Conservation (phyloP, 2,888 invertebrate species). For the Lutraria lutraria region DNA sequence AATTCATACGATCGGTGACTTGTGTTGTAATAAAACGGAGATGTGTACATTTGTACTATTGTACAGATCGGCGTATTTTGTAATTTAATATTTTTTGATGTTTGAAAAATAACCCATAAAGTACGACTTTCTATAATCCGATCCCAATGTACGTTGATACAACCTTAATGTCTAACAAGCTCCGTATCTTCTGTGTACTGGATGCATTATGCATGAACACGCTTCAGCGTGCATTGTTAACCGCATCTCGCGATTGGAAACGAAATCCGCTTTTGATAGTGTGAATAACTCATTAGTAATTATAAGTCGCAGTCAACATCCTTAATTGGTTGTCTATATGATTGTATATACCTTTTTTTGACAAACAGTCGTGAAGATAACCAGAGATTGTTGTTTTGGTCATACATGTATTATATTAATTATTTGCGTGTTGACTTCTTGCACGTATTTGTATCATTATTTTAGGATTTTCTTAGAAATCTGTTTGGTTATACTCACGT, state of each 20-base stretch:
- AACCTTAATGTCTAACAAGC: not conserved
- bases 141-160: no score
- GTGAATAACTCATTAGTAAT: not conserved
- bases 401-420: not conserved
- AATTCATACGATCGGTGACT: not conserved
- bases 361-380: not conserved
- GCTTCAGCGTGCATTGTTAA: not conserved
- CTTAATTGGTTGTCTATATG: not conserved
- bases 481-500: no score
- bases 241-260: not conserved
- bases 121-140: no score
- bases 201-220: constrained; percentile 41
- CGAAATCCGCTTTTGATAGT: not conserved
- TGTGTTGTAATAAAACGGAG: not conserved
- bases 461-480: no score
- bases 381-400: not conserved
- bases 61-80: not conserved
- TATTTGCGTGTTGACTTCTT: no score
- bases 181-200: not conserved
- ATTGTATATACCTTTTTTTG: not conserved
- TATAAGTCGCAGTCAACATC: not conserved
- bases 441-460: no score
- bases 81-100: not conserved
- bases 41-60: not conserved
- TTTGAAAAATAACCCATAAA: no score